phyloP scores from a whole-genome alignment of 2,797 vertebrate species.

The Diglossa cyanea region DNA sequence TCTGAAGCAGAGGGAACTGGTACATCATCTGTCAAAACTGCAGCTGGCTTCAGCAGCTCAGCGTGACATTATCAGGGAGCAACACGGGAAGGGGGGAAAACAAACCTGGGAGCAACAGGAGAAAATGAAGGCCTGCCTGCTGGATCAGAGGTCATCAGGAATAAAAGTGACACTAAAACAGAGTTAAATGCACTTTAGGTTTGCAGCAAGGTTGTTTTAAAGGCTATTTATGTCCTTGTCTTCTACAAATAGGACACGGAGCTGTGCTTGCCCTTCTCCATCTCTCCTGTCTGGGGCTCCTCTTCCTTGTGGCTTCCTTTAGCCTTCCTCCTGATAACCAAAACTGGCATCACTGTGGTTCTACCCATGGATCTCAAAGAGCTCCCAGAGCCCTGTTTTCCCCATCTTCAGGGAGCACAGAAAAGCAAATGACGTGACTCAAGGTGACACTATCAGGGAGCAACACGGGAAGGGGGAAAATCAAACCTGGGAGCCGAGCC shows the following conservation, averaged over 20 bases:
- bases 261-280: background rate
- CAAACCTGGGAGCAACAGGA: background rate
- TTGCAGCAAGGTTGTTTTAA: background rate
- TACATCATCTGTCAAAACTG: constrained; percentile 43
- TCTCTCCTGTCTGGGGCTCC: background rate
- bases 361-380: background rate
- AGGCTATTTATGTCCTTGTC: background rate
- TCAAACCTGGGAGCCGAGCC: background rate
- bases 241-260: background rate
- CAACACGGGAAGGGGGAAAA: background rate
- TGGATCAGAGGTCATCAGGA: background rate
- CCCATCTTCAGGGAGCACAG: background rate
- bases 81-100: background rate
- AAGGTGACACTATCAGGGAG: background rate
- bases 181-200: background rate
- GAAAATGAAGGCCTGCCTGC: background rate
- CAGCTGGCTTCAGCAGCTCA: constrained; percentile 46
- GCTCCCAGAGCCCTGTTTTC: background rate
- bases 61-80: background rate
- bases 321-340: background rate
- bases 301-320: background rate
- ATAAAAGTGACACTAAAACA: background rate
- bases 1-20: constrained; percentile 10
- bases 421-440: background rate
- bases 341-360: background rate